phyloP scores from a whole-genome alignment of 2,888 invertebrate species.

The Malachius bipustulatus region DNA sequence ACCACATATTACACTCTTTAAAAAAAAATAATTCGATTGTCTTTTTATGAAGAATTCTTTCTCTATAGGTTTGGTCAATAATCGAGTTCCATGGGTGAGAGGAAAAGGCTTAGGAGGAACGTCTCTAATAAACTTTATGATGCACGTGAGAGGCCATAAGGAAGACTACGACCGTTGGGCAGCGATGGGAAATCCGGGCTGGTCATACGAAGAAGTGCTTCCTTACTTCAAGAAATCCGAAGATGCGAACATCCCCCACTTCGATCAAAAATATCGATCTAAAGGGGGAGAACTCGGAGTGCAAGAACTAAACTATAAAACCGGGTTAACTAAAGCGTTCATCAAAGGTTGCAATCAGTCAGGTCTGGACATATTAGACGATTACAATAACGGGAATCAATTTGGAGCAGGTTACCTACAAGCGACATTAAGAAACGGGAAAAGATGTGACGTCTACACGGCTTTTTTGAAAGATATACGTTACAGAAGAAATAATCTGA shows the following conservation, averaged over 20 bases:
- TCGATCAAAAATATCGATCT: no score
- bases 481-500: conserved; percentile 69
- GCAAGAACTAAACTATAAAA: no score
- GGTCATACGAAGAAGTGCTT: conserved; percentile 13
- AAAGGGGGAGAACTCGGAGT: no score
- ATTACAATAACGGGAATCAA: conserved; percentile 76
- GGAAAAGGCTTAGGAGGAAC: no score
- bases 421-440: conserved; percentile 75
- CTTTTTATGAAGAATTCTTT: no score
- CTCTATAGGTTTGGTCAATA: no score
- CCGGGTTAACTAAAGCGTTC: no score
- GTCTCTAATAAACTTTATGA: no score
- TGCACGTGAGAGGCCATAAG: conserved; percentile 10
- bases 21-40: no score
- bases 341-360: conserved; percentile 8
- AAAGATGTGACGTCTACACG: conserved; percentile 72
- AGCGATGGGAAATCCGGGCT: conserved; percentile 10
- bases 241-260: no score
- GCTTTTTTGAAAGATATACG: conserved; percentile 72
- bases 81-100: no score
- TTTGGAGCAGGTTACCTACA: conserved; percentile 81
- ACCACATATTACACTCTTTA: no score
- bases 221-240: conserved; percentile 13
- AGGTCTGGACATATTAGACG: conserved; percentile 57
- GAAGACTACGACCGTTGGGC: conserved; percentile 24